phyloP scores from a whole-genome alignment of 2,797 vertebrate species.

The Lagorchestes hirsutus region DNA sequence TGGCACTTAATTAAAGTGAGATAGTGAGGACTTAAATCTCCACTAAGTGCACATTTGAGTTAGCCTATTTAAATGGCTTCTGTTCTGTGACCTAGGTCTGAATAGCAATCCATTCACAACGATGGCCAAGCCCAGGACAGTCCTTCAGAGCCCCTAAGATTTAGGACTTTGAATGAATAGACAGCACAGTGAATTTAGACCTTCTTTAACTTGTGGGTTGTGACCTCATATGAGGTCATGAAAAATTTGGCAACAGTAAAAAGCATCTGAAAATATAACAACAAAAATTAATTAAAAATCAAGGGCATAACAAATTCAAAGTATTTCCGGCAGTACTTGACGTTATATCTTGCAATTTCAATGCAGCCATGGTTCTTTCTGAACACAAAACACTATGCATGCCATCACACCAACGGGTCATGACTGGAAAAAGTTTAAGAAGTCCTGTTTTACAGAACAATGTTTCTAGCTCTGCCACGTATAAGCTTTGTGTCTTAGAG shows the following conservation, averaged over 20 bases:
- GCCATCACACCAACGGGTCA: too few relatives aligned
- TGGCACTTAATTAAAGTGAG: slow-evolving; percentile 75
- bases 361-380: too few relatives aligned
- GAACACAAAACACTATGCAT: too few relatives aligned
- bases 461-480: not conserved
- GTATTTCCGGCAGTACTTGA: too few relatives aligned
- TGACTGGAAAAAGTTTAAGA: too few relatives aligned
- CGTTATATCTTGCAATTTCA: too few relatives aligned
- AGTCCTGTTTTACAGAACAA: not conserved
- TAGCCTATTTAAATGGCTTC: slow-evolving; percentile 5
- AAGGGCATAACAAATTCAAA: too few relatives aligned
- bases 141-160: not conserved
- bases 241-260: too few relatives aligned
- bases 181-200: not conserved
- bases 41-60: slow-evolving; percentile 27
- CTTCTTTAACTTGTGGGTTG: too few relatives aligned
- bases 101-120: not conserved
- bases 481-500: not conserved
- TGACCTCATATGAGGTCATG: too few relatives aligned
- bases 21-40: slow-evolving; percentile 60
- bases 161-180: not conserved
- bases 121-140: not conserved
- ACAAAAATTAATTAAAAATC: too few relatives aligned
- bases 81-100: not conserved
- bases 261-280: too few relatives aligned